phyloP scores from a whole-genome alignment of 2,888 invertebrate genomes.

The Argyresthia goedartella region DNA sequence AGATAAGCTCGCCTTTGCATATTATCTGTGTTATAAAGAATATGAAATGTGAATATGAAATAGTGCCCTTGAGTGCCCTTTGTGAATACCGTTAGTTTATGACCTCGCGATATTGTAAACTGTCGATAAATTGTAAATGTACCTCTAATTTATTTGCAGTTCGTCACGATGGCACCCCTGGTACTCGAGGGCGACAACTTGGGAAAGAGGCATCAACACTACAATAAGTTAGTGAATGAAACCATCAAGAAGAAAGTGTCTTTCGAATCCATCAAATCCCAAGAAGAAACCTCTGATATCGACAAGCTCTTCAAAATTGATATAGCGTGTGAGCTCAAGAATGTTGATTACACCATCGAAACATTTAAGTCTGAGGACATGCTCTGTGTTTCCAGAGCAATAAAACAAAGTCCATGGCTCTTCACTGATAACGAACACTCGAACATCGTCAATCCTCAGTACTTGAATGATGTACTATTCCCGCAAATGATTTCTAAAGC shows the following conservation, averaged over 20 bases:
- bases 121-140: neutral
- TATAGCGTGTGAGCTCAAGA: constrained; percentile 28
- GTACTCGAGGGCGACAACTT: constrained; percentile 25
- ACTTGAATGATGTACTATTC: constrained; percentile 30
- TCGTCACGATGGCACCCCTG: constrained; percentile 28
- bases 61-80: no score
- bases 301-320: constrained; percentile 42
- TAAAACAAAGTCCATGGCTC: constrained; percentile 40
- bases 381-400: constrained; percentile 39
- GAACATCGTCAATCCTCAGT: constrained; percentile 41
- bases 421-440: constrained; percentile 36
- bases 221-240: constrained; percentile 16
- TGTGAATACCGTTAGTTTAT: no score
- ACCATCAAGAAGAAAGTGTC: constrained; percentile 10
- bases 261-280: neutral
- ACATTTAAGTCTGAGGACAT: constrained; percentile 38
- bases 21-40: no score
- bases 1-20: no score
- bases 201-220: constrained; percentile 23
- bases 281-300: constrained; percentile 23
- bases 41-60: no score
- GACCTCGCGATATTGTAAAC: no score
- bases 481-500: constrained; percentile 40
- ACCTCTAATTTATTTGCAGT: constrained; percentile 2
- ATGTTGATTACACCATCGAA: constrained; percentile 35